Percentiles rank a stretch among this genome's conserved stretches.
Evolutionary conservation across 2,113 vertebrate species (phyloP).

Genomic region (Zingel zingel): DNA sequence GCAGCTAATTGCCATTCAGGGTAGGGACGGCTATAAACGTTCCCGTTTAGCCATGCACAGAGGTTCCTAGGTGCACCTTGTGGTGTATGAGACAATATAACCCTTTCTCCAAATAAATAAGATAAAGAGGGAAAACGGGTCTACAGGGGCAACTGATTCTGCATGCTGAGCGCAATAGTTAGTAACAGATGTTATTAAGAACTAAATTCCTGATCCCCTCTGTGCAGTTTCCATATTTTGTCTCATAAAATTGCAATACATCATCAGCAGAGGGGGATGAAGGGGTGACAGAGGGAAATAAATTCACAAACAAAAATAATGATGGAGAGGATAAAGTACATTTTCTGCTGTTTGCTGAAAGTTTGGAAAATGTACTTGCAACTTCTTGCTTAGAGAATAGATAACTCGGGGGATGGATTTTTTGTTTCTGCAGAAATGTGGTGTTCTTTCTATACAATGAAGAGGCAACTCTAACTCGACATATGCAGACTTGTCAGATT

Average conservation of each 20-base stretch:
- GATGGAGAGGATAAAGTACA: constrained; percentile 26
- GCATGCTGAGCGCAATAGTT: constrained; percentile 68
- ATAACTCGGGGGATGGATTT: constrained; percentile 20
- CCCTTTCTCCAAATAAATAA: constrained; percentile 76
- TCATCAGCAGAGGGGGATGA: constrained; percentile 44
- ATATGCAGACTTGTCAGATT: not conserved
- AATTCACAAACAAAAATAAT: constrained; percentile 44
- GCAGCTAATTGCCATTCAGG: constrained; percentile 84
- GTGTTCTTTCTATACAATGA: not conserved
- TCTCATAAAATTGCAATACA: constrained; percentile 55
- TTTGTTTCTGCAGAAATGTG: not conserved
- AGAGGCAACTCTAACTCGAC: not conserved
- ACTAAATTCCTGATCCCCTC: constrained; percentile 71
- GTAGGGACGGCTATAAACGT: constrained; percentile 78
- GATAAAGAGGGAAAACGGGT: constrained; percentile 52
- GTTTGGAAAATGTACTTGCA: constrained; percentile 39
- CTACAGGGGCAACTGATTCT: constrained; percentile 64
- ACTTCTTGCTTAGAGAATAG: constrained; percentile 17
- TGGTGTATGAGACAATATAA: constrained; percentile 72
- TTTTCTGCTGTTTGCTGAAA: constrained; percentile 38
- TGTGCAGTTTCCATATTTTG: constrained; percentile 69
- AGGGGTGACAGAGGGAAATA: constrained; percentile 44
- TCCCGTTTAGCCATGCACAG: constrained; percentile 74
- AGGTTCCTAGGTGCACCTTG: constrained; percentile 70
- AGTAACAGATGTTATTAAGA: constrained; percentile 72